Evolutionary conservation across 1,140 invertebrate species (phyloP).

Genomic region (roundworm (Caenorhabditis elegans)): WBcel235 BX284602.5:4131001-4131500

Average conservation of each 20-base stretch:
- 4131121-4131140: too few species aligned
- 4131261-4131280: too few species aligned
- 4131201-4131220: too few species aligned
- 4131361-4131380: conserved; percentile 17
- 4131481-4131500: too few species aligned
- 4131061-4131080: too few species aligned
- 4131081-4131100: too few species aligned
- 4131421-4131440: conserved; percentile 11
- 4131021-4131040: too few species aligned
- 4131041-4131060: too few species aligned
- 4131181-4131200: not conserved
- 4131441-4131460: not conserved
- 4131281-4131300: too few species aligned
- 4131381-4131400: not conserved
- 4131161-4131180: not conserved
- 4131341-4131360: not conserved
- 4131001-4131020: too few species aligned
- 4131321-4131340: not conserved
- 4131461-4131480: not conserved
- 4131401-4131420: conserved; percentile 7
- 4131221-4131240: not conserved
- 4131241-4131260: not conserved
- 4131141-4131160: not conserved
- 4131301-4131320: too few species aligned
- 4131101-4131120: too few species aligned